phyloP scores from a whole-genome alignment of 1,140 invertebrate genomes.

The Belonocnema kinseyi region DNA sequence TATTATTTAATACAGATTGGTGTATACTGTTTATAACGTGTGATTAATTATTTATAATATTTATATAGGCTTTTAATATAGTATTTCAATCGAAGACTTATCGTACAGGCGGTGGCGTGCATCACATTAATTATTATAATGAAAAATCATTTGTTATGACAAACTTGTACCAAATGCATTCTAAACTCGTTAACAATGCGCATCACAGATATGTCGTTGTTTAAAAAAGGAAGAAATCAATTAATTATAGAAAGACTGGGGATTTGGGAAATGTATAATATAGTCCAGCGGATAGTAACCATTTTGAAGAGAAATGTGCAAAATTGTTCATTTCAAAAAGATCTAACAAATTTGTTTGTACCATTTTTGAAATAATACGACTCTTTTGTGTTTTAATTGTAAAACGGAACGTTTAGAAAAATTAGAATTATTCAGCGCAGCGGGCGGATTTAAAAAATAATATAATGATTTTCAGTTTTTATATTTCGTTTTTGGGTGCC shows the following conservation, averaged over 20 bases:
- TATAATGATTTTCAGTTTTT: no score
- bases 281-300: no score
- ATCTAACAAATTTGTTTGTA: no score
- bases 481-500: no score
- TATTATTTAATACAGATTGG: background rate
- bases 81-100: constrained; percentile 34
- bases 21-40: background rate
- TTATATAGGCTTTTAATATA: constrained; percentile 32
- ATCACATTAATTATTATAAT: constrained; percentile 25
- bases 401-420: no score
- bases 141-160: constrained; percentile 32
- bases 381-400: no score
- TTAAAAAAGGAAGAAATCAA: constrained; percentile 50
- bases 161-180: constrained; percentile 47
- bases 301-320: no score
- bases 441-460: no score
- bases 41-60: constrained; percentile 9
- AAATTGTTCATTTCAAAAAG: no score
- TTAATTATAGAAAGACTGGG: background rate
- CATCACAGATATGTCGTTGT: constrained; percentile 68
- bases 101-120: constrained; percentile 35
- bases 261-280: background rate
- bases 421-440: no score
- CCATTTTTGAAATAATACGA: no score
- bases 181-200: constrained; percentile 54